Evolutionary conservation across 2,888 invertebrate species (phyloP).

Genomic region (Nemotelus nigrinus): DNA sequence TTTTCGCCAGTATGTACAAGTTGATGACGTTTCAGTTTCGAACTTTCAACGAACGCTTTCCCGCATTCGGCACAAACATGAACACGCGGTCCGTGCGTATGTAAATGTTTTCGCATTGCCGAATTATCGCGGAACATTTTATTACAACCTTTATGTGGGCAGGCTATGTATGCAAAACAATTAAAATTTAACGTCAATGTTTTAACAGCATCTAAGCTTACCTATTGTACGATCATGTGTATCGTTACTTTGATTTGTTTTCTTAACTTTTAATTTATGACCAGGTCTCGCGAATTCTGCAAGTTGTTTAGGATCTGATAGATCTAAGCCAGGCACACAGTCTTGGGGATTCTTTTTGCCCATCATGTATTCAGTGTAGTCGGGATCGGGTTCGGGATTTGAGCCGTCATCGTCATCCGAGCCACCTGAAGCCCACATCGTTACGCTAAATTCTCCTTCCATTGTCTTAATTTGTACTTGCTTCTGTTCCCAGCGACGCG

Average conservation of each 20-base stretch:
- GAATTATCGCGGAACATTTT: constrained; percentile 98
- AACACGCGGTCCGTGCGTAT: constrained; percentile 96
- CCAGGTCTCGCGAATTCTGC: constrained; percentile 90
- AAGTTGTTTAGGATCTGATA: constrained; percentile 91
- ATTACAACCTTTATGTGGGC: constrained; percentile 95
- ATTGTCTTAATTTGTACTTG: constrained; percentile 97
- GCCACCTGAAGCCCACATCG: constrained; percentile 96
- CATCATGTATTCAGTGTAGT: constrained; percentile 73
- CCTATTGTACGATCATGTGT: constrained; percentile 54
- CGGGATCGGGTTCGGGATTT: constrained; percentile 90
- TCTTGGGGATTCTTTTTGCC: constrained; percentile 74
- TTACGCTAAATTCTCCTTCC: constrained; percentile 96
- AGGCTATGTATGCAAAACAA: too few relatives aligned
- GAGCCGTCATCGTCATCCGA: constrained; percentile 89
- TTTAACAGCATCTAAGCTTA: constrained; percentile 14
- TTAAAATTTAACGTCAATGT: not conserved
- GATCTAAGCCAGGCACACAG: constrained; percentile 79
- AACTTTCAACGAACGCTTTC: constrained; percentile 97
- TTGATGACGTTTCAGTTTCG: constrained; percentile 95
- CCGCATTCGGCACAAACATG: constrained; percentile 99
- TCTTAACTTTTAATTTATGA: constrained; percentile 70
- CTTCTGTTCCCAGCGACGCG: constrained; percentile 95
- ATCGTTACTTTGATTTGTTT: constrained; percentile 50
- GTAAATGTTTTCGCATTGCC: constrained; percentile 96
- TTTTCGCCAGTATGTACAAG: constrained; percentile 98